Base-by-base conservation (phyloP, 2,113 vertebrate species). In the Mormoops blainvillei region DNA sequence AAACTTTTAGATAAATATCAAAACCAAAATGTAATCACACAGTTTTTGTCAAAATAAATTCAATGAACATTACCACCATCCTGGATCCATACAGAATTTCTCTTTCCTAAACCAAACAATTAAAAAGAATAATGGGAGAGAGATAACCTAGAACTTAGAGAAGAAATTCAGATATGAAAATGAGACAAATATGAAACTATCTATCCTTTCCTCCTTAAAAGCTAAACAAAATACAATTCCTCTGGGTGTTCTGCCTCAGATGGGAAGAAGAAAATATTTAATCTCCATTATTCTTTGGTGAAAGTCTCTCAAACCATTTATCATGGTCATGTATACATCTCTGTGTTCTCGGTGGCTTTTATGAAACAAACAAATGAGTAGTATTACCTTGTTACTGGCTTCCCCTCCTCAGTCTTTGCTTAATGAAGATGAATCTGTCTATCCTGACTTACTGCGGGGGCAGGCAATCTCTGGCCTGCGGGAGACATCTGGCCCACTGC, bases 11-110 rank as follows among this genome's bases (percentile, higher is more conserved):
- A 54, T 36, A 36, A 96, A 85, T 8, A 67, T 82, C 20, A 67
- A 89, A 95, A 86, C 43, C 15, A 70, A 89, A 61, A 18, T 45
- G 78, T 67, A 63, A 94, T 36, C 43, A 54, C 22, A 82, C 0
- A 63, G 9, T 41, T 90, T 86, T 63, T 56, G 68, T 76, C 33
- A 26, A 96, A 86, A 90, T 41, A 81, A 81, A 96, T 43, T 24
- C 28, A 0, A 50, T 1, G 12, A 31, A 8, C 24, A 94, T 36
- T 56, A 41, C 18, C 18, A 61, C 24, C 28, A 54, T 38, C 81
- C 38, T 65, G 58, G 58, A 12, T 15, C 56, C 67, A 84, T 19
- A 87, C 0, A 54, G 11, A 87, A 52, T 70, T 36, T 38, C 50
- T 52, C 24, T 95, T 38, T 84, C 94, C 63, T 77, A 70, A 85